Conservation (phyloP, 2,113 vertebrate genomes). For the Chlamydotis undulata region DNA sequence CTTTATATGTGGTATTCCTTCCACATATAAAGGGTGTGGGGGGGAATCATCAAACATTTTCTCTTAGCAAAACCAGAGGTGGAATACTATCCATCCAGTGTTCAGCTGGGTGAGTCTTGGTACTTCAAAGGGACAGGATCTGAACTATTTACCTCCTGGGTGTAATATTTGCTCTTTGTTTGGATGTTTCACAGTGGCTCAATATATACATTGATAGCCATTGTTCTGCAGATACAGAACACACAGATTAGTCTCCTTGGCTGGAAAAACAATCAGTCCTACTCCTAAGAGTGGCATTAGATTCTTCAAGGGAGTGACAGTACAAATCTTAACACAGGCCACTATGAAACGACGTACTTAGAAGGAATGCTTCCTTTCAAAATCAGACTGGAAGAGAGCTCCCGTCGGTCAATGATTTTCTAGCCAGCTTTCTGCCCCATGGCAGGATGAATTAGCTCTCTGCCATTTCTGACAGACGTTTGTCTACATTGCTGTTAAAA, state of each 20-base stretch:
- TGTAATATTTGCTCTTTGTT: neutral
- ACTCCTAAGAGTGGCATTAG: neutral
- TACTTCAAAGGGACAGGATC: neutral
- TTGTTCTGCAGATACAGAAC: neutral
- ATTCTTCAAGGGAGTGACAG: neutral
- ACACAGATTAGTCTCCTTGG: neutral
- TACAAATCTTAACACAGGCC: neutral
- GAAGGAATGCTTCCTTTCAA: neutral
- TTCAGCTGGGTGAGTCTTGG: neutral
- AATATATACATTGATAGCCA: neutral
- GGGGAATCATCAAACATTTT: neutral
- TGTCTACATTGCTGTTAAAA: neutral
- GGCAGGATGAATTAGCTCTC: neutral
- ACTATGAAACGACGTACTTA: neutral
- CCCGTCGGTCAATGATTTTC: neutral
- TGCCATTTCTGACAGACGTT: neutral
- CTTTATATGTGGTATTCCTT: neutral
- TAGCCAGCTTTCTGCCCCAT: neutral
- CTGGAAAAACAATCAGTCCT: neutral
- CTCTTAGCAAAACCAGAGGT: neutral
- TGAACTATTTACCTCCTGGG: neutral
- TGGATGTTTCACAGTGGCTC: neutral
- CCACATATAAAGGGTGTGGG: no score
- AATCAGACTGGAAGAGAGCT: neutral
- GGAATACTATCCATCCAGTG: neutral